Conservation (phyloP, 2,888 invertebrate species). For the Napeogenes inachia region DNA sequence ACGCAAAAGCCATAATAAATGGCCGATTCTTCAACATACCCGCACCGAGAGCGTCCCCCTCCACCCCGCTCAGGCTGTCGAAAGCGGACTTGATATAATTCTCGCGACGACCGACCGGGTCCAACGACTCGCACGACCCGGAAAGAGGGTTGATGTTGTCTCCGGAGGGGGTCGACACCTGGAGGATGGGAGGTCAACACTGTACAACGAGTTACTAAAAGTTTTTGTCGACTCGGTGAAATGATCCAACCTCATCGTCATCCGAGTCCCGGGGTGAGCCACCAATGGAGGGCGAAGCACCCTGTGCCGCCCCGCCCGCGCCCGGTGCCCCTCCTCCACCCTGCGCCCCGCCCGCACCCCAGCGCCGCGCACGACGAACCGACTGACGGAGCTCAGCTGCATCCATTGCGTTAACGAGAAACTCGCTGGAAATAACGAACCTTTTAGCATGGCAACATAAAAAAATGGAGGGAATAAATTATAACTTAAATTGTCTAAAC, state of each 20-base stretch:
- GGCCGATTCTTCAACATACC: constrained; percentile 36
- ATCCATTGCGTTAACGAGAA: constrained; percentile 92
- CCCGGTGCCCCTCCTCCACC: constrained; percentile 31
- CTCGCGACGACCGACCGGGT: constrained; percentile 76
- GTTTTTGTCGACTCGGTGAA: too few species aligned
- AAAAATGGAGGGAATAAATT: too few species aligned
- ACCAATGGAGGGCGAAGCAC: constrained; percentile 67
- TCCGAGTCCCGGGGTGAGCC: constrained; percentile 79
- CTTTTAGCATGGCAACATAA: not conserved
- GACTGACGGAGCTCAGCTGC: constrained; percentile 89
- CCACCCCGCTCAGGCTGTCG: constrained; percentile 83
- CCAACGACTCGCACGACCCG: constrained; percentile 84
- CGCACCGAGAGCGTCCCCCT: constrained; percentile 57
- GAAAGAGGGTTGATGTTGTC: constrained; percentile 87
- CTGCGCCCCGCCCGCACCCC: constrained; percentile 42
- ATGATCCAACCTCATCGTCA: constrained; percentile 79
- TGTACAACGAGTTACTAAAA: not conserved
- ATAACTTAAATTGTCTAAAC: too few species aligned
- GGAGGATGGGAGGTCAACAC: constrained; percentile 7
- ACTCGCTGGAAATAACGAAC: constrained; percentile 76
- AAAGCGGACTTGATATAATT: constrained; percentile 82
- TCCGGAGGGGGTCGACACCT: constrained; percentile 88
- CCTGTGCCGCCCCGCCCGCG: constrained; percentile 53
- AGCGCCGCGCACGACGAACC: constrained; percentile 82
- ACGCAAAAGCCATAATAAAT: too few species aligned